phyloP scores from a whole-genome alignment of 2,113 vertebrate species.

The Tor tambroides region DNA sequence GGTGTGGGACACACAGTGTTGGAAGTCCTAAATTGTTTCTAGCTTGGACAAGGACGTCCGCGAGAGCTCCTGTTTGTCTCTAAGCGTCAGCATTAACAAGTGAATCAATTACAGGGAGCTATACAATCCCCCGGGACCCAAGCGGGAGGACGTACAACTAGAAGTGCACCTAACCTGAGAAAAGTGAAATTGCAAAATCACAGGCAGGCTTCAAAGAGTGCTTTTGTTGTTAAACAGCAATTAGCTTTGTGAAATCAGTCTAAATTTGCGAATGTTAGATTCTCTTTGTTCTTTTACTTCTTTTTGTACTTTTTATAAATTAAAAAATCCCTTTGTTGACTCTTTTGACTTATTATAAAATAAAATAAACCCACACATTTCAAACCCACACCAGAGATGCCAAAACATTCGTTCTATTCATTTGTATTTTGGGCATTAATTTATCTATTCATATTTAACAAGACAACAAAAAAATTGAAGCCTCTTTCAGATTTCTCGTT shows the following conservation, averaged over 20 bases:
- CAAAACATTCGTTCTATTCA: background rate
- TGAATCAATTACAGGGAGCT: conserved; percentile 58
- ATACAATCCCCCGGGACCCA: conserved; percentile 10
- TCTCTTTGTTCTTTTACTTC: background rate
- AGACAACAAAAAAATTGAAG: conserved; percentile 18
- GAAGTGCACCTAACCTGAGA: conserved; percentile 26
- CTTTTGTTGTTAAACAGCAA: conserved; percentile 20
- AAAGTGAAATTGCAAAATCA: conserved; percentile 37
- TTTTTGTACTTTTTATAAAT: background rate
- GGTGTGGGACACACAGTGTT: conserved; percentile 39
- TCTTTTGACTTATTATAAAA: background rate
- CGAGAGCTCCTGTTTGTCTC: conserved; percentile 44
- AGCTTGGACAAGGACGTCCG: conserved; percentile 57
- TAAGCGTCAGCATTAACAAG: conserved; percentile 56
- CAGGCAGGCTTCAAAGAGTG: background rate
- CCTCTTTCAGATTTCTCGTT: conserved; percentile 33
- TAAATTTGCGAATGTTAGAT: background rate
- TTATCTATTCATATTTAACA: conserved; percentile 26
- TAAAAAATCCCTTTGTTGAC: background rate
- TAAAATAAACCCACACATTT: background rate
- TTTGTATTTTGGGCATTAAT: background rate
- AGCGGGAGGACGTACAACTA: background rate
- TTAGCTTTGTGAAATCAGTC: conserved; percentile 9
- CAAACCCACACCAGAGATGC: background rate
- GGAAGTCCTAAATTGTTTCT: conserved; percentile 49